Evolutionary conservation across 1,140 invertebrate species (phyloP).

Genomic region (Sinonovacula constricta): DNA sequence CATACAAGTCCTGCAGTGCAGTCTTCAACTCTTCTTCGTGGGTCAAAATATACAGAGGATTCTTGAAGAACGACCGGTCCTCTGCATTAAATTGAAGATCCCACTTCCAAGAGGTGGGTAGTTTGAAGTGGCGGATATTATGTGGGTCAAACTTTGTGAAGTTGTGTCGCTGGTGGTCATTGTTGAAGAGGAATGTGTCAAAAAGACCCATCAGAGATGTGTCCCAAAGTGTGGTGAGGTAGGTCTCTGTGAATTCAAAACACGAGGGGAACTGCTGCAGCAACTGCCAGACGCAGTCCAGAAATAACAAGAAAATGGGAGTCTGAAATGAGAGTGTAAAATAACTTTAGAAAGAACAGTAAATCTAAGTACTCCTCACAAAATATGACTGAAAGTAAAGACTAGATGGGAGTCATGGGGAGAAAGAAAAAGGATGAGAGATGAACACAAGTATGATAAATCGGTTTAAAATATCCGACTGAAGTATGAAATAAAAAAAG

Average conservation of each 20-base stretch:
- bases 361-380: too few relatives aligned
- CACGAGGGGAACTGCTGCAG: conserved; percentile 90
- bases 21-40: conserved; percentile 46
- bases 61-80: conserved; percentile 73
- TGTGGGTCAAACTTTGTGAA: conserved; percentile 76
- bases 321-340: conserved; percentile 81
- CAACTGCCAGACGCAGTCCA: conserved; percentile 97
- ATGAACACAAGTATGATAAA: too few relatives aligned
- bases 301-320: conserved; percentile 92
- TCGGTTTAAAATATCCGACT: too few relatives aligned
- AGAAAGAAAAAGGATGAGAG: too few relatives aligned
- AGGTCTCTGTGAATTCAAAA: conserved; percentile 96
- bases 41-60: conserved; percentile 72
- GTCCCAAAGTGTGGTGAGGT: conserved; percentile 95
- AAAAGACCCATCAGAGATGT: conserved; percentile 90
- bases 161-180: conserved; percentile 71
- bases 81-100: conserved; percentile 68
- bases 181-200: conserved; percentile 95
- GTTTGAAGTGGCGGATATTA: conserved; percentile 52
- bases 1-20: conserved; percentile 36
- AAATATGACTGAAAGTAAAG: too few relatives aligned
- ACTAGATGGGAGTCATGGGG: too few relatives aligned
- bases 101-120: conserved; percentile 76
- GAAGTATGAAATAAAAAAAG: too few relatives aligned
- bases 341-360: too few relatives aligned